Evolutionary conservation across 2,888 invertebrate species (phyloP).

Genomic region (Chydorus sphaericus): DNA sequence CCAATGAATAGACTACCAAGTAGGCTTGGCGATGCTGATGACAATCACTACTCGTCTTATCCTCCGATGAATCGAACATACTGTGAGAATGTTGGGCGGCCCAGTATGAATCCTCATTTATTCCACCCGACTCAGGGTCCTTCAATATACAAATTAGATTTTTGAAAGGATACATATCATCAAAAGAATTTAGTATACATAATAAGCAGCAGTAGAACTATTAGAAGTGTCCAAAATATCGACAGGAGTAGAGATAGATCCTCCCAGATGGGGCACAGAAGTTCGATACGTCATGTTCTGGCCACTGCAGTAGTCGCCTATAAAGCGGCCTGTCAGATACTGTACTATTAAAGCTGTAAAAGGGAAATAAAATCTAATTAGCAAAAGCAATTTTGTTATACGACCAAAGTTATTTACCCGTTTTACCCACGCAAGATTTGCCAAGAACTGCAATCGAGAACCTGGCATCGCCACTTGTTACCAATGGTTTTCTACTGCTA

Average conservation of each 20-base stretch:
- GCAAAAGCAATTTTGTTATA: background rate
- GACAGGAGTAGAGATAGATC: background rate
- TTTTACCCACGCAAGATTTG: slow-evolving; percentile 7
- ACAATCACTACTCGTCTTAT: too few species aligned
- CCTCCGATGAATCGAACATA: too few species aligned
- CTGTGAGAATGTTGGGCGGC: too few species aligned
- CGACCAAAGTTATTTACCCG: background rate
- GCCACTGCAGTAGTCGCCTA: slow-evolving; percentile 6
- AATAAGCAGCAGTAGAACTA: background rate
- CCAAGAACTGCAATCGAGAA: slow-evolving; percentile 3
- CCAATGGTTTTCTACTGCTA: background rate
- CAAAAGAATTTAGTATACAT: background rate
- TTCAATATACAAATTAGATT: background rate
- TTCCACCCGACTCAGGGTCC: too few species aligned
- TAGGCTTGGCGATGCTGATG: too few species aligned
- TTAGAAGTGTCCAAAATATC: slow-evolving; percentile 5
- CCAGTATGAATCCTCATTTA: too few species aligned
- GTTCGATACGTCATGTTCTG: slow-evolving; percentile 1
- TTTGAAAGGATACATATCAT: too few species aligned
- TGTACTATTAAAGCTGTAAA: slow-evolving; percentile 3
- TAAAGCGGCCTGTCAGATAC: slow-evolving; percentile 6
- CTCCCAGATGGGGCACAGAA: background rate
- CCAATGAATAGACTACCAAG: slow-evolving; percentile 10
- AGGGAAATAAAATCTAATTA: background rate
- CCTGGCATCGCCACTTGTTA: background rate